phyloP scores from a whole-genome alignment of 2,888 invertebrate species.

The Cremastobaeus sp. region DNA sequence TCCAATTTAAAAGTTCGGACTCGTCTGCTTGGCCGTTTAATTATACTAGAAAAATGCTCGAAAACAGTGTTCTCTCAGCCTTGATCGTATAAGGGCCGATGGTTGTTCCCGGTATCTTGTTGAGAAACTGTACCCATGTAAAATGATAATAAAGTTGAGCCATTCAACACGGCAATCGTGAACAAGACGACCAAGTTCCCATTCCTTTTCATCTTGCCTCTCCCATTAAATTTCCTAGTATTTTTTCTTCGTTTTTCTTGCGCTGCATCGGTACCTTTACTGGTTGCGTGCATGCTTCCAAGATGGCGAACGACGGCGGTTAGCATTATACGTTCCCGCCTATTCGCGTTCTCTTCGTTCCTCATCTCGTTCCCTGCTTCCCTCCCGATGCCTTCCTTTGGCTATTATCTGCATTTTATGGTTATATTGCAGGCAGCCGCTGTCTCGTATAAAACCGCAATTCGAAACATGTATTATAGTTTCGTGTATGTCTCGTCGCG shows the following conservation, averaged over 20 bases:
- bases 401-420: conserved; percentile 78
- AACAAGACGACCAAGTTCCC: conserved; percentile 55
- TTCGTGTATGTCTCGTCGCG: conserved; percentile 65
- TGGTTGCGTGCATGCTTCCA: conserved; percentile 60
- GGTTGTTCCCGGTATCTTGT: conserved; percentile 58
- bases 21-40: conserved; percentile 35
- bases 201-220: conserved; percentile 57
- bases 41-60: conserved; percentile 51
- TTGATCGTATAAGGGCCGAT: conserved; percentile 47
- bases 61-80: conserved; percentile 55
- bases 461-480: conserved; percentile 73
- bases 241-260: conserved; percentile 57
- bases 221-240: conserved; percentile 65
- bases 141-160: conserved; percentile 61
- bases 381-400: conserved; percentile 66
- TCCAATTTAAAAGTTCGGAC: conserved; percentile 10
- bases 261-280: conserved; percentile 54
- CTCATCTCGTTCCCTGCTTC: conserved; percentile 64
- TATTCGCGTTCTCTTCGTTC: conserved; percentile 51
- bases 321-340: conserved; percentile 49
- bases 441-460: conserved; percentile 69
- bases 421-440: conserved; percentile 76
- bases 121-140: conserved; percentile 60
- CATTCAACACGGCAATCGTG: conserved; percentile 55
- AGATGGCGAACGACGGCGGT: conserved; percentile 55